phyloP scores from a whole-genome alignment of 2,113 vertebrate genomes.

The Chlorodrepanis virens region DNA sequence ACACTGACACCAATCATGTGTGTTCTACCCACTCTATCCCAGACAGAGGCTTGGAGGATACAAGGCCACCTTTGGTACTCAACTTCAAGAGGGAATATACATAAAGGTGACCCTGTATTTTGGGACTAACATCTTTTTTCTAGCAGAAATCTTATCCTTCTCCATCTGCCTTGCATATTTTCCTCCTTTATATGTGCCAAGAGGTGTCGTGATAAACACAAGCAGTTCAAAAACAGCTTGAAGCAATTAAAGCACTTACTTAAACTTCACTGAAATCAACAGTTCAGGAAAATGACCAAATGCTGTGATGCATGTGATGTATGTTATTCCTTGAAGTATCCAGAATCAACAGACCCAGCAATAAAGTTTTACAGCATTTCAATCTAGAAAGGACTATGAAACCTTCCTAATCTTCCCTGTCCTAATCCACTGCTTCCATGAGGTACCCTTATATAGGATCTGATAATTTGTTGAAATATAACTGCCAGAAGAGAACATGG shows the following conservation, averaged over 20 bases:
- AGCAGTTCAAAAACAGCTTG: neutral
- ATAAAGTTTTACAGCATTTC: neutral
- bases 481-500: neutral
- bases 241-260: neutral
- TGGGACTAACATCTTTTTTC: neutral
- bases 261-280: neutral
- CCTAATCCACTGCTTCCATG: neutral
- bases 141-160: neutral
- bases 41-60: neutral
- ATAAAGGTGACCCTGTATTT: neutral
- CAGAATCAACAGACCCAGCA: neutral
- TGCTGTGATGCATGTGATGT: neutral
- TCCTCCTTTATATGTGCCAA: neutral
- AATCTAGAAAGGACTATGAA: neutral
- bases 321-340: neutral
- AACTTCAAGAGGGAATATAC: neutral
- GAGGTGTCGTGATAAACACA: neutral
- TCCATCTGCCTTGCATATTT: neutral
- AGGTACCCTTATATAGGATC: neutral
- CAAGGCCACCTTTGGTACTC: neutral
- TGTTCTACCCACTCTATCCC: neutral
- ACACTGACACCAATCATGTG: rapidly evolving
- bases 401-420: neutral
- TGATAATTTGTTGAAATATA: neutral
- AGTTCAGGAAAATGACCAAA: neutral